phyloP scores from a whole-genome alignment of 2,888 invertebrate genomes.

The Dynastes grantii region DNA sequence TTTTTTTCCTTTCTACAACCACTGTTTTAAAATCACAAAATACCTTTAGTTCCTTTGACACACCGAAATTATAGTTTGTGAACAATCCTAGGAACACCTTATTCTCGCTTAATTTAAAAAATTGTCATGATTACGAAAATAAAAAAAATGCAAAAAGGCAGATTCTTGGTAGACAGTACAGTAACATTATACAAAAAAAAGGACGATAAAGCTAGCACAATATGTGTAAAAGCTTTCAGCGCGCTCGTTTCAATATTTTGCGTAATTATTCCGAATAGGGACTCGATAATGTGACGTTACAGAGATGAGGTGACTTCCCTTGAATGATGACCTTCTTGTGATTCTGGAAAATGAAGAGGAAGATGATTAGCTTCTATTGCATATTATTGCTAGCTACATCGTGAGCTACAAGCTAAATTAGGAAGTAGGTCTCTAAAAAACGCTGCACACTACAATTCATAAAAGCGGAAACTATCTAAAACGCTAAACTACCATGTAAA shows the following conservation, averaged over 20 bases:
- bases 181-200: background rate
- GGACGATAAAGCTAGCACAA: constrained; percentile 48
- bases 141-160: constrained; percentile 13
- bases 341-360: constrained; percentile 47
- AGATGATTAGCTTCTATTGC: constrained; percentile 33
- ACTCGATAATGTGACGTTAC: constrained; percentile 30
- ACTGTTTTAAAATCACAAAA: too few relatives aligned
- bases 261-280: constrained; percentile 18
- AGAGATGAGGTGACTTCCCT: constrained; percentile 37
- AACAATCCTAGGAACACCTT: background rate
- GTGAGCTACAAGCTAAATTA: constrained; percentile 6
- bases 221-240: constrained; percentile 40
- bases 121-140: constrained; percentile 10
- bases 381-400: constrained; percentile 50
- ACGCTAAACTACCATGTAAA: background rate
- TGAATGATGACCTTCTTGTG: constrained; percentile 21
- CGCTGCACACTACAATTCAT: constrained; percentile 1
- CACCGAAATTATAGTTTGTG: too few relatives aligned
- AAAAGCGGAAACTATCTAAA: background rate
- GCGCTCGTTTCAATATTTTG: background rate
- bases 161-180: constrained; percentile 3
- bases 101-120: background rate
- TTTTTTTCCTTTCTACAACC: too few relatives aligned
- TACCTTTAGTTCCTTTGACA: too few relatives aligned
- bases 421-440: background rate